Conservation (phyloP, 2,797 vertebrate species). For the Gambusia yucatana region DNA sequence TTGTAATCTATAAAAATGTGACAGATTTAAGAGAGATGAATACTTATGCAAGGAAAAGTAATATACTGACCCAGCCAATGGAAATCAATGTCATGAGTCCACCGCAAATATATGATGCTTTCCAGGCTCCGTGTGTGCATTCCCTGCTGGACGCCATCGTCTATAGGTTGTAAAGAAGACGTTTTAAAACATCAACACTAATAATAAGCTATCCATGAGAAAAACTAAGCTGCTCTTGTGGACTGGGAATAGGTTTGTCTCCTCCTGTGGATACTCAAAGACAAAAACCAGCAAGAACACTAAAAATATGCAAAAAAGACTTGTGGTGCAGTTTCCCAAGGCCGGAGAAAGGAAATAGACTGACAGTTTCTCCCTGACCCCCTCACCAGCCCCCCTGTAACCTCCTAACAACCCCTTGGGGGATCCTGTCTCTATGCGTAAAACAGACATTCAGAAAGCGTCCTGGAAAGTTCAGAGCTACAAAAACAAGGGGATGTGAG, state of each 20-base stretch:
- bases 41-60: not conserved
- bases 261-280: conserved; percentile 59
- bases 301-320: conserved; percentile 80
- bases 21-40: not conserved
- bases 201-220: conserved; percentile 73
- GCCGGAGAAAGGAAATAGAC: conserved; percentile 86
- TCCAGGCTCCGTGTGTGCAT: conserved; percentile 68
- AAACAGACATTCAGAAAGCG: conserved; percentile 84
- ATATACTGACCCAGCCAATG: conserved; percentile 41
- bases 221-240: conserved; percentile 57
- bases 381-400: conserved; percentile 76
- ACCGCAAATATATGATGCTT: conserved; percentile 72
- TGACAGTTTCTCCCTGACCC: conserved; percentile 85
- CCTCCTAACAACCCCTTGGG: conserved; percentile 76
- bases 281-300: conserved; percentile 68
- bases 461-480: conserved; percentile 80
- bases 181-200: conserved; percentile 40
- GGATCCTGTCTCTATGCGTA: conserved; percentile 84
- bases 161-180: conserved; percentile 13
- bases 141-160: conserved; percentile 42
- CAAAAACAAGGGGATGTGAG: conserved; percentile 73
- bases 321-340: conserved; percentile 85
- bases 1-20: not conserved
- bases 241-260: conserved; percentile 67
- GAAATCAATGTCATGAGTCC: conserved; percentile 42